Evolutionary conservation across 2,113 vertebrate species (phyloP).

Genomic region (human (Homo sapiens)): GRCh38 chr18:5423001-5423500

Average conservation of each 20-base stretch:
- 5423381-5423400: slow-evolving; percentile 96
- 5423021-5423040: neutral
- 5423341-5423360: neutral
- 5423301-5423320: neutral
- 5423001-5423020: neutral
- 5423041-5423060: neutral
- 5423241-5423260: neutral
- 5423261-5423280: neutral
- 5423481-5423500: slow-evolving; percentile 96
- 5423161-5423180: neutral
- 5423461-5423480: slow-evolving; percentile 96
- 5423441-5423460: slow-evolving; percentile 94
- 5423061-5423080: neutral
- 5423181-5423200: neutral
- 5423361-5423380: slow-evolving; percentile 84
- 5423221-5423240: neutral
- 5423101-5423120: neutral
- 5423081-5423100: neutral
- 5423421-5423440: slow-evolving; percentile 94
- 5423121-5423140: neutral
- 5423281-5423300: neutral
- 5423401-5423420: slow-evolving; percentile 96
- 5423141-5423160: neutral
- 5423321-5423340: neutral
- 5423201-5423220: neutral